phyloP scores from a whole-genome alignment of 92 coral and sea anemone species.

The Galaxea fascicularis region DNA sequence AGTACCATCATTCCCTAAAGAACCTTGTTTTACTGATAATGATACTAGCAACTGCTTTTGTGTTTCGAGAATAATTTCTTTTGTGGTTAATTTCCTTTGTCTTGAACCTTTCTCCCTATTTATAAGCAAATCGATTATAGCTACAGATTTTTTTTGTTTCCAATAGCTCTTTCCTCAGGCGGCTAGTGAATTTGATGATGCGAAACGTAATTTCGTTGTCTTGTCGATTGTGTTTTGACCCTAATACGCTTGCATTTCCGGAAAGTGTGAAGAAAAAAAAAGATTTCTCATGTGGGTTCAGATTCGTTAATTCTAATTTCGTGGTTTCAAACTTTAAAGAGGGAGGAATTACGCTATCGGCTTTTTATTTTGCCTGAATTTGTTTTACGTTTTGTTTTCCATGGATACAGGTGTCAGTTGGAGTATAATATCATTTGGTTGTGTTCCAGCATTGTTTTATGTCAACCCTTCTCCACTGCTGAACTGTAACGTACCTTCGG shows the following conservation, averaged over 20 bases:
- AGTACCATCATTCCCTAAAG: not conserved
- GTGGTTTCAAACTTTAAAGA: slow-evolving; percentile 2
- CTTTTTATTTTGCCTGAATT: not conserved
- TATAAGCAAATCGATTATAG: slow-evolving; percentile 34
- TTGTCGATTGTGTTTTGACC: slow-evolving; percentile 29
- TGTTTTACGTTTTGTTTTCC: slow-evolving; percentile 31
- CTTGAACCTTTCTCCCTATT: slow-evolving; percentile 42
- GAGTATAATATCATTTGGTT: slow-evolving; percentile 59
- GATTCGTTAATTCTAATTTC: not conserved
- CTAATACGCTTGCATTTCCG: slow-evolving; percentile 23
- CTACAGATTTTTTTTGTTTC: slow-evolving; percentile 3
- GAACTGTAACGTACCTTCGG: not conserved
- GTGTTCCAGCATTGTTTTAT: slow-evolving; percentile 73
- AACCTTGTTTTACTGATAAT: slow-evolving; percentile 39
- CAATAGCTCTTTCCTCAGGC: not conserved
- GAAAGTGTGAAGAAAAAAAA: not conserved
- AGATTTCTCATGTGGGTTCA: not conserved
- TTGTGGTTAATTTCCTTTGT: slow-evolving; percentile 70
- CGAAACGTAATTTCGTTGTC: slow-evolving; percentile 22
- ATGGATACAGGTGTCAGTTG: slow-evolving; percentile 28
- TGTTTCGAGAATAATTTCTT: slow-evolving; percentile 58
- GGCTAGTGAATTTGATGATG: not conserved
- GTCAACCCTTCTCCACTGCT: slow-evolving; percentile 6
- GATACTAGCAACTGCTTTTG: slow-evolving; percentile 63
- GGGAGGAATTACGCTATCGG: not conserved